Conservation (phyloP, 2,113 vertebrate genomes). For the Cettia cetti region DNA sequence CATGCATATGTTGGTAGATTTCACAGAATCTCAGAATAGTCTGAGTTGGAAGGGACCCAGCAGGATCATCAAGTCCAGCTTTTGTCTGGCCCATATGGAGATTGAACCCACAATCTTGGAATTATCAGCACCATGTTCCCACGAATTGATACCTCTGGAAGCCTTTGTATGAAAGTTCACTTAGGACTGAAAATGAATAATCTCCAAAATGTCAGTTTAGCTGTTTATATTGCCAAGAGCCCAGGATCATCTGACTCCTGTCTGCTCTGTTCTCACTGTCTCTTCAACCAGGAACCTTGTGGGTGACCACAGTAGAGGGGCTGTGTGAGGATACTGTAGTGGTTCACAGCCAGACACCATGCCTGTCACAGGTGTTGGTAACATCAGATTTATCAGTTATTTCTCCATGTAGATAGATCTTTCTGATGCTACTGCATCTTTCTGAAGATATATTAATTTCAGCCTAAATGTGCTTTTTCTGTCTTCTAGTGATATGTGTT, state of each 20-base stretch:
- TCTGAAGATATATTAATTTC: not conserved
- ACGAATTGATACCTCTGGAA: not conserved
- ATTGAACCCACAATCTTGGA: not conserved
- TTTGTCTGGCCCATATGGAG: not conserved
- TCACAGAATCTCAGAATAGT: not conserved
- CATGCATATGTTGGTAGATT: not conserved
- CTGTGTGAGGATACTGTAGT: not conserved
- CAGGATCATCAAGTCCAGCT: not conserved
- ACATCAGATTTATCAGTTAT: not conserved
- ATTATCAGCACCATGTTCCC: not conserved
- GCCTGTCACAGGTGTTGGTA: not conserved
- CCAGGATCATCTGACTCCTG: not conserved
- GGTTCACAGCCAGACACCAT: not conserved
- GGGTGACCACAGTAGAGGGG: not conserved
- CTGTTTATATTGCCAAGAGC: not conserved
- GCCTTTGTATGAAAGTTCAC: not conserved
- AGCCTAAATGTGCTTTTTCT: not conserved
- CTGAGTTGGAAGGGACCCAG: not conserved
- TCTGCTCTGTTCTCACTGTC: not conserved
- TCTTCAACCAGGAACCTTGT: not conserved
- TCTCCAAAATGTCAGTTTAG: not conserved
- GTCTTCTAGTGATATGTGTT: not conserved
- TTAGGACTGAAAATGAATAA: not conserved
- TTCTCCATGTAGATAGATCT: not conserved
- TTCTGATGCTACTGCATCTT: not conserved